Percentiles rank a stretch among this genome's conserved stretches.
phyloP scores from a whole-genome alignment of 1,140 invertebrate species.

The Apis laboriosa region DNA sequence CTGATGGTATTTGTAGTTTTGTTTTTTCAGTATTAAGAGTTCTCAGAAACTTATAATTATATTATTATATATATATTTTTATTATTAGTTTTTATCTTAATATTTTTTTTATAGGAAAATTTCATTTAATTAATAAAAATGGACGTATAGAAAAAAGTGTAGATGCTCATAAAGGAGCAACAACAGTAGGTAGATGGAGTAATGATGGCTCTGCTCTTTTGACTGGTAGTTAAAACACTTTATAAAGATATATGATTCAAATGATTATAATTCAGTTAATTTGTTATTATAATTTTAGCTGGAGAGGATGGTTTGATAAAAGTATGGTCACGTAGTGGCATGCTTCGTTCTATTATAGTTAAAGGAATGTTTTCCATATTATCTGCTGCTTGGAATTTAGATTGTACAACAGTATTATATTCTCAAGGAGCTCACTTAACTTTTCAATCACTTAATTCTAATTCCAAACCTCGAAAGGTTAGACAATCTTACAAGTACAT shows the following conservation, averaged over 20 bases:
- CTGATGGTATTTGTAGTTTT: conserved; percentile 86
- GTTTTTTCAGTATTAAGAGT: background rate
- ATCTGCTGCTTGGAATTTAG: conserved; percentile 92
- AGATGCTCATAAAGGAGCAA: conserved; percentile 95
- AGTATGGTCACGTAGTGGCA: conserved; percentile 97
- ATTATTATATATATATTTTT: background rate
- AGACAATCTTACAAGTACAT: conserved; percentile 20
- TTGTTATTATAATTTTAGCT: conserved; percentile 80
- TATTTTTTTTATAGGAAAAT: conserved; percentile 84
- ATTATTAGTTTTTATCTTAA: conserved; percentile 1
- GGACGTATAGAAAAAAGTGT: conserved; percentile 96
- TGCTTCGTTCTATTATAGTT: conserved; percentile 94
- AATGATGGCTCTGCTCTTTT: conserved; percentile 94
- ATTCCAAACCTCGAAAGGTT: conserved; percentile 92
- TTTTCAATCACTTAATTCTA: conserved; percentile 95
- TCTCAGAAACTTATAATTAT: too few species aligned
- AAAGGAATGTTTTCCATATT: conserved; percentile 91
- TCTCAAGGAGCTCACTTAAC: conserved; percentile 91
- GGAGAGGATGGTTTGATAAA: conserved; percentile 98
- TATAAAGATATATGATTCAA: background rate
- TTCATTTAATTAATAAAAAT: conserved; percentile 92
- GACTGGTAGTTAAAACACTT: conserved; percentile 84
- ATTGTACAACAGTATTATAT: conserved; percentile 91
- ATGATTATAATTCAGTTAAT: background rate
- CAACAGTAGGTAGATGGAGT: conserved; percentile 93